These are phyloP conservation scores for Limulus polyphemus DNA, from an alignment of 2,888 invertebrate species.

Conservation along the genomic window DNA sequence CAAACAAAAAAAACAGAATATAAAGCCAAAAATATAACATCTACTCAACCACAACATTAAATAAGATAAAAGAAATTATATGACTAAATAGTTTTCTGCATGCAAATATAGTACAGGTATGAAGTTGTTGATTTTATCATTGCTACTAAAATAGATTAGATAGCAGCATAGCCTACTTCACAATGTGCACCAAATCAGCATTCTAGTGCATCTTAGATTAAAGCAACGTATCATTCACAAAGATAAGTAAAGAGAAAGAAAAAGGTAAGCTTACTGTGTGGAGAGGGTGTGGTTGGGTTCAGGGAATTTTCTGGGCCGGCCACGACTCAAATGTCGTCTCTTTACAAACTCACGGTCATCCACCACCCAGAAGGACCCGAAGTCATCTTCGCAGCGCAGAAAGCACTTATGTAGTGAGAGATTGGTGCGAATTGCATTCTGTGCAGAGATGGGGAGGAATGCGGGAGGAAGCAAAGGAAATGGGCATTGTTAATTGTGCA, in stretches of 20 bases:
- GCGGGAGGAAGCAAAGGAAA: constrained; percentile 11
- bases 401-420: constrained; percentile 98
- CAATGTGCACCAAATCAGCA: too few species aligned
- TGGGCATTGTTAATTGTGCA: not conserved
- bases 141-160: too few species aligned
- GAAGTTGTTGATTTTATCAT: too few species aligned
- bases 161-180: too few species aligned
- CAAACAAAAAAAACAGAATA: too few species aligned
- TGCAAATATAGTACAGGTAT: too few species aligned
- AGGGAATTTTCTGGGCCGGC: constrained; percentile 51
- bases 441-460: constrained; percentile 31
- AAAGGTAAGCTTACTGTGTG: constrained; percentile 22
- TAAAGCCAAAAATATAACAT: too few species aligned
- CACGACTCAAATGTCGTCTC: constrained; percentile 89
- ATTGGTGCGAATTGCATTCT: constrained; percentile 97
- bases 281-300: constrained; percentile 18
- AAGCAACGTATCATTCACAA: too few species aligned
- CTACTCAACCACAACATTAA: too few species aligned
- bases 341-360: constrained; percentile 96
- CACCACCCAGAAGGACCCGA: constrained; percentile 98
- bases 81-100: too few species aligned
- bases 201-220: too few species aligned
- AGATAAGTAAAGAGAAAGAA: constrained; percentile 7
- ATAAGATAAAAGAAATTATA: too few species aligned
- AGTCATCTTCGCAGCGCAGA: constrained; percentile 97